Conservation (phyloP, 2,113 vertebrate species). For the Pseudopodoces humilis region DNA sequence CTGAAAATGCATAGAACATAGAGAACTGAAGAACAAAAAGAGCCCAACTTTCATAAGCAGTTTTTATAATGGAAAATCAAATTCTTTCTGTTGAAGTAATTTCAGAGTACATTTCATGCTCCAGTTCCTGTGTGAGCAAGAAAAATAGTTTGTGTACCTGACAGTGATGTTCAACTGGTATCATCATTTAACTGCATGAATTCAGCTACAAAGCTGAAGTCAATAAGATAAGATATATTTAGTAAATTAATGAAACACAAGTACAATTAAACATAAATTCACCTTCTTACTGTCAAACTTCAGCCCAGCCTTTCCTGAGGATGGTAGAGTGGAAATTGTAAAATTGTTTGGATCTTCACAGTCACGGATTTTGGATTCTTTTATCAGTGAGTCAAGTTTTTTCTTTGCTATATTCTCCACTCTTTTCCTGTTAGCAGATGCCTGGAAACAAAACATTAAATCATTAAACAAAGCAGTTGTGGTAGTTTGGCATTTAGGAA, state of each 20-base stretch:
- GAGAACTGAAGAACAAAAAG: background rate
- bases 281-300: constrained; percentile 75
- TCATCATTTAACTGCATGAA: background rate
- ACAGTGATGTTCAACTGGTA: constrained; percentile 41
- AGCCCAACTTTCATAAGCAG: background rate
- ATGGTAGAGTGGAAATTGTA: constrained; percentile 79
- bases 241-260: constrained; percentile 1
- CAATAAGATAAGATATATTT: background rate
- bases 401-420: constrained; percentile 95
- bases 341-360: constrained; percentile 91
- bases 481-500: too few relatives aligned
- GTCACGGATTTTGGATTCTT: constrained; percentile 95
- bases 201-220: background rate
- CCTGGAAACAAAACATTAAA: constrained; percentile 71
- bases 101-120: constrained; percentile 16
- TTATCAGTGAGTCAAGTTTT: constrained; percentile 92
- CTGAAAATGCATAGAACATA: background rate
- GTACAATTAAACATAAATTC: background rate
- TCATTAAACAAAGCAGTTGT: background rate
- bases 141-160: background rate
- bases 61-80: background rate
- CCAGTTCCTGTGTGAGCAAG: background rate
- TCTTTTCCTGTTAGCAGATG: constrained; percentile 88
- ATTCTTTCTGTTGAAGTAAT: background rate
- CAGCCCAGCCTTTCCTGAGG: constrained; percentile 70